Conservation (phyloP, 1,140 invertebrate genomes). For the Camponotus vicinus region DNA sequence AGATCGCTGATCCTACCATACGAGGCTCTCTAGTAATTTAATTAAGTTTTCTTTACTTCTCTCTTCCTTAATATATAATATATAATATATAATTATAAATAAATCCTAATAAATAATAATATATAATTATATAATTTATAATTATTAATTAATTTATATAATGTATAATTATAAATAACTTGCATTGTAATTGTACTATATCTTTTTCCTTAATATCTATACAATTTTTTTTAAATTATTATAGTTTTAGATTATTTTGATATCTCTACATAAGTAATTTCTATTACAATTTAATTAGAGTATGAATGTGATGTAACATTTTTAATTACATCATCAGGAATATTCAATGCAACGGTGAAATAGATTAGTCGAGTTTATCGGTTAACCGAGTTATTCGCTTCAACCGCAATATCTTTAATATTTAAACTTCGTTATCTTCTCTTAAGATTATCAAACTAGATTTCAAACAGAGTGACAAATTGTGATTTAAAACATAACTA, state of each 20-base stretch:
- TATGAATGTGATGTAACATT: neutral
- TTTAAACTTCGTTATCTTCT: constrained; percentile 44
- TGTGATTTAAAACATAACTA: constrained; percentile 2
- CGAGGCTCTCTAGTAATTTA: constrained; percentile 87
- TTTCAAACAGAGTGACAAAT: constrained; percentile 17
- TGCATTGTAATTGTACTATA: neutral
- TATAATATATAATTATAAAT: neutral
- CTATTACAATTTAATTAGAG: too few species aligned
- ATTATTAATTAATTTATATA: too few species aligned
- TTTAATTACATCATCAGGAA: neutral
- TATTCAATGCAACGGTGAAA: neutral
- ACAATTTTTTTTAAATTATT: constrained; percentile 5
- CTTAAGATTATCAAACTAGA: constrained; percentile 13
- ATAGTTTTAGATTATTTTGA: neutral
- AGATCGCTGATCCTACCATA: constrained; percentile 87
- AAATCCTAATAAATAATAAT: too few species aligned
- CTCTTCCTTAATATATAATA: neutral
- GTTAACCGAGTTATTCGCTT: neutral
- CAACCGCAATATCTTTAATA: constrained; percentile 26
- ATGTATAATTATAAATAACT: too few species aligned
- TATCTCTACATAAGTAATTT: too few species aligned
- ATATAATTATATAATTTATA: too few species aligned
- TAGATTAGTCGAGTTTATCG: neutral
- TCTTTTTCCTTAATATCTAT: neutral
- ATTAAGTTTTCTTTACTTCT: neutral